Evolutionary conservation across 2,888 invertebrate species (phyloP), one percentile per base, ranked within the genome.

Genomic region (Oconnorella tubifera): DNA sequence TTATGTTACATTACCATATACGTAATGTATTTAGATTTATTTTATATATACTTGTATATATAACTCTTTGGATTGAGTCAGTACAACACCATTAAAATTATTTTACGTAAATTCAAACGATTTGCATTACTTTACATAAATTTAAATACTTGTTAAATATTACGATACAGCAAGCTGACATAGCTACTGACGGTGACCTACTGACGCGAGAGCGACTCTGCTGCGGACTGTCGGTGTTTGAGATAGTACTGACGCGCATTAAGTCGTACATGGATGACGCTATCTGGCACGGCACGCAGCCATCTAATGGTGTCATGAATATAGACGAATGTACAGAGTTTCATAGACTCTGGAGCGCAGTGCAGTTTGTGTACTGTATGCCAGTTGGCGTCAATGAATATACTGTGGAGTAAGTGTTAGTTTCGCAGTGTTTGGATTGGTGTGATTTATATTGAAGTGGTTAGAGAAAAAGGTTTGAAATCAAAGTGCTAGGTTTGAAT

Each of bases 321-420:
- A 89, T 96, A 0, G 96, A 97, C 81, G 97, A 97, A 82, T 97
- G 97, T 78, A 89, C 89, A 1, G 98, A 99, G 85, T 99, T 98
- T 83, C 97, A 98, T 83, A 71, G 83, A 14, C 84, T 98, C 56
- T 99, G 98, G 98, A 97, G 96, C 0, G 98, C 97, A 0, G 85
- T 99, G 33, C 98, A 99, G 82, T 98, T 99, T 85, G 90, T 97
- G 60, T 96, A 97, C 83, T 97, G 96, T 80, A 93, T 96, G 76
- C 97, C 98, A 0, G 93, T 95, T 29, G 92, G 91, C 2, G 93
- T 93, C 71, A 94, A 93, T 0, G 94, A 98, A 83, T 95, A 91
- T 76, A 97, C 96, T 10, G 92, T 97, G 0, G 97, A 97, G 91
- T 92, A 80, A 86, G 90, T 88, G 48, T n/a, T n/a, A n/a, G n/a